These are phyloP conservation scores for Pseudomugil gertrudae DNA, from an alignment of 2,797 vertebrate genomes.

Conservation along the genomic window DNA sequence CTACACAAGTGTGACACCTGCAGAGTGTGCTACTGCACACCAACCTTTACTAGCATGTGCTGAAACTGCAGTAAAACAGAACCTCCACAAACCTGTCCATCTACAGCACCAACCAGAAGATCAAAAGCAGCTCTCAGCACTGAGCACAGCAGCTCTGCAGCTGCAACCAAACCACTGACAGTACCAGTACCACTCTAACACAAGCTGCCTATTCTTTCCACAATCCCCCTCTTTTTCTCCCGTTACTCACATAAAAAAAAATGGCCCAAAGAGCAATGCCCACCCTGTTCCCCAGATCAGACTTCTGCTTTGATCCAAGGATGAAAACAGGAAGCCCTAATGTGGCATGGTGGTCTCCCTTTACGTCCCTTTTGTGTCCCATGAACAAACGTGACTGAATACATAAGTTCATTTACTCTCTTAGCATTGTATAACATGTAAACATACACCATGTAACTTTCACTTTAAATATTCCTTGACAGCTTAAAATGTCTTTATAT, in stretches of 20 bases:
- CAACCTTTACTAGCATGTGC: constrained; percentile 15
- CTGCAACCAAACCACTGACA: constrained; percentile 39
- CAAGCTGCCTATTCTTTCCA: constrained; percentile 13
- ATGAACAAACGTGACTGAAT: too few species aligned
- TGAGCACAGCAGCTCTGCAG: constrained; percentile 19
- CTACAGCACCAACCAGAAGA: constrained; percentile 8
- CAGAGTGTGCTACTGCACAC: constrained; percentile 4
- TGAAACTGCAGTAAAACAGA: constrained; percentile 9
- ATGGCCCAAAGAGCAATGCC: background rate
- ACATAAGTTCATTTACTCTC: background rate
- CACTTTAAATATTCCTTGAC: too few species aligned
- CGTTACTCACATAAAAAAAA: background rate
- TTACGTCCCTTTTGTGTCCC: too few species aligned
- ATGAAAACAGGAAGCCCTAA: constrained; percentile 33
- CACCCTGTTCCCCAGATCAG: constrained; percentile 14
- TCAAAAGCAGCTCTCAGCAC: constrained; percentile 24
- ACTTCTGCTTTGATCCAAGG: constrained; percentile 9
- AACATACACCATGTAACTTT: too few species aligned
- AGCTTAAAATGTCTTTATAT: too few species aligned
- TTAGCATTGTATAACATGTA: too few species aligned
- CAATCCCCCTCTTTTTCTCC: background rate
- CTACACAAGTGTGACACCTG: background rate
- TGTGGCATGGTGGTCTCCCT: constrained; percentile 3
- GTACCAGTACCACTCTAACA: constrained; percentile 11
- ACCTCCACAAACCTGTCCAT: constrained; percentile 24